phyloP scores from a whole-genome alignment of 2,888 invertebrate genomes.

The Agrotis exclamationis region DNA sequence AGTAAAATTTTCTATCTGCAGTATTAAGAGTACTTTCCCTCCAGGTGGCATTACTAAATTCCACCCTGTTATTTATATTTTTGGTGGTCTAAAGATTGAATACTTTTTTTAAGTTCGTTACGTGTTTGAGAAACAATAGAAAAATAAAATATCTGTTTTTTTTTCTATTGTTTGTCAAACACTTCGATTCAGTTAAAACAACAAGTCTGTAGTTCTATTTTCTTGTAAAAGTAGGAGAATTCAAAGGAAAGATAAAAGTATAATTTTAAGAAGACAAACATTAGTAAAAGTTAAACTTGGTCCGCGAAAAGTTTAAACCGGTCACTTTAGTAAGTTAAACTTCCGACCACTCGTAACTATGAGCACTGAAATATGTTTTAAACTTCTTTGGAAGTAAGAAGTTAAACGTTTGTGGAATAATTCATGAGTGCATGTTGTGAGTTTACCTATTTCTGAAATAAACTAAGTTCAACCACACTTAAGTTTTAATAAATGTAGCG shows the following conservation, averaged over 20 bases:
- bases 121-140: too few relatives aligned
- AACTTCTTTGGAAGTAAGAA: slow-evolving; percentile 37
- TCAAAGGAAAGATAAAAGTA: slow-evolving; percentile 5
- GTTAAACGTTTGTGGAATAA: slow-evolving; percentile 32
- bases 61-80: too few relatives aligned
- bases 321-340: slow-evolving; percentile 42
- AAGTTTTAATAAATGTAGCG: not conserved
- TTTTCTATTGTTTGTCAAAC: too few relatives aligned
- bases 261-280: slow-evolving; percentile 33
- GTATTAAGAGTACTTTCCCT: too few relatives aligned
- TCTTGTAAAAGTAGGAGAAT: slow-evolving; percentile 10
- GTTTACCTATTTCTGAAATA: slow-evolving; percentile 11
- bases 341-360: slow-evolving; percentile 40
- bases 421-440: slow-evolving; percentile 12
- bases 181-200: too few relatives aligned
- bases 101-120: too few relatives aligned
- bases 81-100: too few relatives aligned
- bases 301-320: slow-evolving; percentile 48
- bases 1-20: too few relatives aligned
- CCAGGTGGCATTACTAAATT: too few relatives aligned
- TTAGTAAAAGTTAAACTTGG: slow-evolving; percentile 36
- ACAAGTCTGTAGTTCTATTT: too few relatives aligned
- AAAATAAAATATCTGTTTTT: too few relatives aligned
- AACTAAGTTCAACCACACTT: not conserved
- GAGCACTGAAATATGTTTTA: slow-evolving; percentile 48